phyloP scores from a whole-genome alignment of 2,113 vertebrate species.

The Brachirus orientalis region DNA sequence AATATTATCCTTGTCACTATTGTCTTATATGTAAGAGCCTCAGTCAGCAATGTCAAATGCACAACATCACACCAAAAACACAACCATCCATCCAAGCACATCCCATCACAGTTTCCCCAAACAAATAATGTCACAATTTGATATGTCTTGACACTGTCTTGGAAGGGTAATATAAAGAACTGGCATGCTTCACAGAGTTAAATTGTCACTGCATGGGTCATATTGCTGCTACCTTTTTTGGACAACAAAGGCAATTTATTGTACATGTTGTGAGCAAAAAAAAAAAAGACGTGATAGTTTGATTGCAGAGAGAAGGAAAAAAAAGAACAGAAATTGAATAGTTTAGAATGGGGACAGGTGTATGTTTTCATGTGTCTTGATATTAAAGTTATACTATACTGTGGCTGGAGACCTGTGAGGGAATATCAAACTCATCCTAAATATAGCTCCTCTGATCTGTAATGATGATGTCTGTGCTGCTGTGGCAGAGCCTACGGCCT shows the following conservation, averaged over 20 bases:
- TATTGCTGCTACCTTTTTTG: conserved; percentile 11
- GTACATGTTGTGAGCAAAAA: no score
- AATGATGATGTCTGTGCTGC: conserved; percentile 42
- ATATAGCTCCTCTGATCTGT: conserved; percentile 49
- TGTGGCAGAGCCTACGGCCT: conserved; percentile 36
- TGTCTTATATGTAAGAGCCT: conserved; percentile 7
- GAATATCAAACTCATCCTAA: conserved; percentile 44
- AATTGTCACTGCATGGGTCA: conserved; percentile 3
- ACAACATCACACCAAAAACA: not conserved
- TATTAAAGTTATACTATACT: conserved; percentile 5
- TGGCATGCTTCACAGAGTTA: not conserved
- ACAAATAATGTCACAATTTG: not conserved
- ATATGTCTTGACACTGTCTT: not conserved
- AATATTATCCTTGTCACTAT: conserved; percentile 1
- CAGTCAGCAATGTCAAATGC: conserved; percentile 16
- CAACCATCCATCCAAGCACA: not conserved
- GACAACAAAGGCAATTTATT: not conserved
- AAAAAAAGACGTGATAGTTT: not conserved
- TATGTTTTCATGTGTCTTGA: not conserved
- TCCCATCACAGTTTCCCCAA: not conserved
- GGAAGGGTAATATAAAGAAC: not conserved
- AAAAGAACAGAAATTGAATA: not conserved
- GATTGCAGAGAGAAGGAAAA: conserved; percentile 5
- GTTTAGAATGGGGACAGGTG: not conserved
- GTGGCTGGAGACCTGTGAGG: conserved; percentile 12